These are phyloP conservation scores for Cettia cetti DNA, from an alignment of 2,113 vertebrate species.

Conservation along the genomic window DNA sequence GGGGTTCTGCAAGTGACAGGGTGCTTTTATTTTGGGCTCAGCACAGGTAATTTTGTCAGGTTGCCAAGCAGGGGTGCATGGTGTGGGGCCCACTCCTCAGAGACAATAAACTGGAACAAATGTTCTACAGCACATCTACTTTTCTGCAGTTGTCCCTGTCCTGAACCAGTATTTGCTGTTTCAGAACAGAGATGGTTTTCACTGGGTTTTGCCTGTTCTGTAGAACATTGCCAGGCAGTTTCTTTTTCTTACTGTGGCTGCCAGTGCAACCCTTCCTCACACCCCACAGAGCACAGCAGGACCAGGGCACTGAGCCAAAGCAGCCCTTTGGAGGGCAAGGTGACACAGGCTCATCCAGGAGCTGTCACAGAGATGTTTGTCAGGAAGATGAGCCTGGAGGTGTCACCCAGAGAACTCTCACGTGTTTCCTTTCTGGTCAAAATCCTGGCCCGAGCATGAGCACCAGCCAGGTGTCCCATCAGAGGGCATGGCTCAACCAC, in stretches of 20 bases:
- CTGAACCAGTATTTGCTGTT: background rate
- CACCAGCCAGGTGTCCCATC: background rate
- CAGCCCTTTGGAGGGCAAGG: background rate
- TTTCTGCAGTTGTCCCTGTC: background rate
- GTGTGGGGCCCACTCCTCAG: background rate
- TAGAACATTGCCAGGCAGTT: background rate
- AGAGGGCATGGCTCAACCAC: background rate
- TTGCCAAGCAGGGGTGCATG: background rate
- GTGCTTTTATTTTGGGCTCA: background rate
- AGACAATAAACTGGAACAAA: background rate
- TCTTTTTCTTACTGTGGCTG: background rate
- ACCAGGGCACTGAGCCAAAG: background rate
- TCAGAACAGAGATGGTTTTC: background rate
- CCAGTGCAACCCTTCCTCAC: background rate
- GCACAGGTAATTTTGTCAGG: background rate
- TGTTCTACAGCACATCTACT: background rate
- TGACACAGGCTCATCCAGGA: background rate
- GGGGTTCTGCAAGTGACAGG: accelerated
- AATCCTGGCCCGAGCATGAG: background rate
- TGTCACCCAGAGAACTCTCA: background rate
- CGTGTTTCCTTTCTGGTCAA: accelerated
- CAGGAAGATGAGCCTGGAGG: background rate
- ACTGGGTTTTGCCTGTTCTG: background rate
- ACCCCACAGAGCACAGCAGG: background rate
- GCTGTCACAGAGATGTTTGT: background rate